Percentiles rank a stretch among this genome's conserved stretches.
Evolutionary conservation across 1,140 invertebrate genomes (phyloP).

Genomic region (Macrostomum lignano): DNA sequence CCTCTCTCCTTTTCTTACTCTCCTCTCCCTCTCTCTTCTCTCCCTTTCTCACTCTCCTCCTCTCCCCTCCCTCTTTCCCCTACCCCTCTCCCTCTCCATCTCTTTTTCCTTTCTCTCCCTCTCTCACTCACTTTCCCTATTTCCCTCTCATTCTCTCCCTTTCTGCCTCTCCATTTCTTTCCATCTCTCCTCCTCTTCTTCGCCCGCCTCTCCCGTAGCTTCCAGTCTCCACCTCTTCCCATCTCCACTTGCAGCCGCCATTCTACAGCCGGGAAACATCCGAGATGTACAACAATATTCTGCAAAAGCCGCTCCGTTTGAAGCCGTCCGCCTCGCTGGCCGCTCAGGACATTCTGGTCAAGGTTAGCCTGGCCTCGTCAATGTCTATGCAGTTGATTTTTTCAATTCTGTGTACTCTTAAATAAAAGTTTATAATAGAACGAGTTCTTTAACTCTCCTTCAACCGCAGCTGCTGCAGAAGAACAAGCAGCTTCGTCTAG

Average conservation of each 20-base stretch:
- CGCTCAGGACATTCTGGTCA: constrained; percentile 28
- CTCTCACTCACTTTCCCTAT: too few relatives aligned
- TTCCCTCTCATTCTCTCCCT: too few relatives aligned
- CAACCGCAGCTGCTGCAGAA: constrained; percentile 32
- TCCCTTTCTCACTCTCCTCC: too few relatives aligned
- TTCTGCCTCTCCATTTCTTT: too few relatives aligned
- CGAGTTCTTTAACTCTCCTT: neutral
- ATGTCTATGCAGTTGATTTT: neutral
- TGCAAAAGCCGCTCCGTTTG: constrained; percentile 32
- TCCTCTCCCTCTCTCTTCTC: too few relatives aligned
- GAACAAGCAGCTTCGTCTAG: constrained; percentile 31
- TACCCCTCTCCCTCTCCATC: too few relatives aligned
- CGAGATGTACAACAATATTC: constrained; percentile 36
- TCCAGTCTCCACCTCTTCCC: neutral
- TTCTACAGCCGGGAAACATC: constrained; percentile 35
- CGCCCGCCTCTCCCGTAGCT: neutral
- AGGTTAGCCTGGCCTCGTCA: constrained; percentile 17
- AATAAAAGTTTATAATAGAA: constrained; percentile 1
- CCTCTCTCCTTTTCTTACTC: too few relatives aligned
- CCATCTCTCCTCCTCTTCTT: too few relatives aligned
- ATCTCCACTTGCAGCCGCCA: constrained; percentile 28
- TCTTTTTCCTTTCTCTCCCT: too few relatives aligned
- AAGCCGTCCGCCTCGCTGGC: constrained; percentile 27
- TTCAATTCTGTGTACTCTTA: neutral
- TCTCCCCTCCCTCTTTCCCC: too few relatives aligned